Evolutionary conservation across 2,797 vertebrate species (phyloP).

Genomic region (Pterois miles): DNA sequence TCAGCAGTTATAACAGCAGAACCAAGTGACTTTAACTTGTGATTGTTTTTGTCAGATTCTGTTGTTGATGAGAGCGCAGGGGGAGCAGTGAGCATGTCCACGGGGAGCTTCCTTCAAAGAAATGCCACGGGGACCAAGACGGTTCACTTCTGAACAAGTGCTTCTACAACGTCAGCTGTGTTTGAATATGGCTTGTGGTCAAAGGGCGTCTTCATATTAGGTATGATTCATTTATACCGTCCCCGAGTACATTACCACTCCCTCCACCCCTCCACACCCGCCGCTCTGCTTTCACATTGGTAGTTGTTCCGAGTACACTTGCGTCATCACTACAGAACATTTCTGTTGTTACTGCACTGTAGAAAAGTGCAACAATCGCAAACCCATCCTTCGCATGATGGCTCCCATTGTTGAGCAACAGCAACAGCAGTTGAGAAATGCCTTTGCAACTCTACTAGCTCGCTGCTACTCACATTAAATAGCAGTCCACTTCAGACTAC

Average conservation of each 20-base stretch:
- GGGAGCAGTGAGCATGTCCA: background rate
- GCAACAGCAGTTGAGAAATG: too few species aligned
- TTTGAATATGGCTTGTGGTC: background rate
- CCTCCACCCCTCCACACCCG: too few species aligned
- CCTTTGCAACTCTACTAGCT: too few species aligned
- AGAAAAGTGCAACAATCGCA: background rate
- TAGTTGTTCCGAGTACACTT: too few species aligned
- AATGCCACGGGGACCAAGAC: background rate
- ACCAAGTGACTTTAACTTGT: constrained; percentile 7
- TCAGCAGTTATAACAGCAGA: constrained; percentile 14
- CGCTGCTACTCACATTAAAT: too few species aligned
- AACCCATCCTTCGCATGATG: background rate
- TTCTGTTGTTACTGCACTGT: background rate
- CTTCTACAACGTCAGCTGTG: background rate
- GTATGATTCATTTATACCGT: background rate
- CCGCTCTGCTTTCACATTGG: too few species aligned
- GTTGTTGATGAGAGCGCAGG: constrained; percentile 8
- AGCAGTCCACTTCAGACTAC: too few species aligned
- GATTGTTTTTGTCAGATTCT: constrained; percentile 42
- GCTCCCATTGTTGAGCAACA: too few species aligned
- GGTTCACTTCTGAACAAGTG: background rate
- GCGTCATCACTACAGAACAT: background rate
- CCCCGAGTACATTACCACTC: background rate
- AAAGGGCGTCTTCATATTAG: background rate
- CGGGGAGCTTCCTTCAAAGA: constrained; percentile 14